Evolutionary conservation across 2,888 invertebrate species (phyloP).

Genomic region (Orthosia incerta): DNA sequence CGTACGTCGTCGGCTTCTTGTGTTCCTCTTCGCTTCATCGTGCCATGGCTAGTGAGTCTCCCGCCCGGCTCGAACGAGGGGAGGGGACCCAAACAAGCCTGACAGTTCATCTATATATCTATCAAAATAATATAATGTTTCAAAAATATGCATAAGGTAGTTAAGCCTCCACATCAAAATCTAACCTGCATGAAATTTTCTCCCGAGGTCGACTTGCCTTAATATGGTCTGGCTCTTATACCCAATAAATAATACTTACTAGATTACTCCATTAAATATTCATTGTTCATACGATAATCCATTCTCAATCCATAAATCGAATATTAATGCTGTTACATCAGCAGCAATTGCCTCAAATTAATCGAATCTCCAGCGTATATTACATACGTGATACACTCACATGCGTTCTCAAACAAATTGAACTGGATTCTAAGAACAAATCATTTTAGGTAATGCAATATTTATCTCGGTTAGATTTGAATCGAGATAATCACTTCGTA

Average conservation of each 20-base stretch:
- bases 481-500: slow-evolving; percentile 43
- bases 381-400: slow-evolving; percentile 7
- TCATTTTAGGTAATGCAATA: slow-evolving; percentile 17
- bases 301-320: slow-evolving; percentile 23
- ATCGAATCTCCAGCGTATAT: not conserved
- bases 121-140: not conserved
- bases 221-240: not conserved
- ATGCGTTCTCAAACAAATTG: slow-evolving; percentile 24
- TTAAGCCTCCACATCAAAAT: not conserved
- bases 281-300: not conserved
- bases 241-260: not conserved
- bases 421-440: slow-evolving; percentile 30
- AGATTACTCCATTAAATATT: not conserved
- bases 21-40: no score
- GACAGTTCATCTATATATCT: not conserved
- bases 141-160: not conserved
- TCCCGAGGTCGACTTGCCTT: not conserved
- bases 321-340: slow-evolving; percentile 19
- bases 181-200: not conserved
- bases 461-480: slow-evolving; percentile 33
- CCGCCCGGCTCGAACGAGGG: no score
- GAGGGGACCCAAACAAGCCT: not conserved
- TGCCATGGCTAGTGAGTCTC: no score
- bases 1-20: no score
- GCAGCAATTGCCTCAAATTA: slow-evolving; percentile 12